Percentiles rank a stretch among this genome's conserved stretches.
These are phyloP conservation scores for Zygaena filipendulae DNA, from an alignment of 2,888 invertebrate species.

Conservation along the genomic window DNA sequence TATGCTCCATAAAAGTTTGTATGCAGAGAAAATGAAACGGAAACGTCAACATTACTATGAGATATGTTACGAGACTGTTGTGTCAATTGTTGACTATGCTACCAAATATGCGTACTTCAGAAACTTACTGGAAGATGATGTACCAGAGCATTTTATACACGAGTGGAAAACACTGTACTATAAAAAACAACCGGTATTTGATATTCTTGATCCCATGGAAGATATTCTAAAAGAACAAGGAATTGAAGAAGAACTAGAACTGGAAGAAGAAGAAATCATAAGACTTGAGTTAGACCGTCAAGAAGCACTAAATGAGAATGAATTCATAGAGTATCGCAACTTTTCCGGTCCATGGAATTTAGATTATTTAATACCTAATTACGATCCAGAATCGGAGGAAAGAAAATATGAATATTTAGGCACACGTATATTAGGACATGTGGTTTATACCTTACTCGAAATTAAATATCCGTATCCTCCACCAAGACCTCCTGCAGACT, in stretches of 20 bases:
- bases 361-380: slow-evolving; percentile 47
- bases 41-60: slow-evolving; percentile 54
- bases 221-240: slow-evolving; percentile 34
- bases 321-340: slow-evolving; percentile 67
- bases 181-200: slow-evolving; percentile 64
- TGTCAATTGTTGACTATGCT: slow-evolving; percentile 67
- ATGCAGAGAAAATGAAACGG: slow-evolving; percentile 58
- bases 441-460: slow-evolving; percentile 61
- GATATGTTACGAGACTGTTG: slow-evolving; percentile 60
- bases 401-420: slow-evolving; percentile 53
- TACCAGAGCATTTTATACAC: slow-evolving; percentile 55
- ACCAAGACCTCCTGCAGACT: slow-evolving; percentile 31
- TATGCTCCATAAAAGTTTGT: slow-evolving; percentile 64
- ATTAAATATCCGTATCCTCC: slow-evolving; percentile 54
- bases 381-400: slow-evolving; percentile 47
- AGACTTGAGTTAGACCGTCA: slow-evolving; percentile 61
- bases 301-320: slow-evolving; percentile 60
- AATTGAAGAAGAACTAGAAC: slow-evolving; percentile 27
- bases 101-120: slow-evolving; percentile 61
- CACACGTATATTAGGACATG: slow-evolving; percentile 51
- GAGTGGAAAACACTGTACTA: slow-evolving; percentile 70
- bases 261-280: slow-evolving; percentile 48
- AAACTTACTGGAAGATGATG: slow-evolving; percentile 37
- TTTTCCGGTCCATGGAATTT: slow-evolving; percentile 64
- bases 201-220: slow-evolving; percentile 49